Evolutionary conservation across 1,140 invertebrate genomes (phyloP), one percentile per base, ranked within the genome.

Genomic region (Mycetomoellerius zeteki): DNA sequence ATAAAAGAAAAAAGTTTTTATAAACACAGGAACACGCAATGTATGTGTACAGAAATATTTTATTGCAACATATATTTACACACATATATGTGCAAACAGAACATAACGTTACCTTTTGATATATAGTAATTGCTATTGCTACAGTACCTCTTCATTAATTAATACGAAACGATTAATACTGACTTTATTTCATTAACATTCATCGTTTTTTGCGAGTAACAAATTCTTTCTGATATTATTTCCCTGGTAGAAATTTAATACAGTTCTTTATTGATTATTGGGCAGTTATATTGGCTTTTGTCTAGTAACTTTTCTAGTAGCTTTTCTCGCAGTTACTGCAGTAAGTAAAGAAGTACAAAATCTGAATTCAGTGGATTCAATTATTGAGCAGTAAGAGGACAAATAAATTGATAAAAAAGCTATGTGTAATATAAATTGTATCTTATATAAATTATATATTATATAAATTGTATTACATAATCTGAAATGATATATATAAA

Each of bases 101-200:
- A 14, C 30, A 54, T 60, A 60, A 76, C 43, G 37, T 37, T 47
- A 33, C 2, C 30, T 76, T 54, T 77, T 65, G 73, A 54, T 50
- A 43, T 50, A 43, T 54, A 80, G 80, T 24, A 30, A 78, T 65
- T 37, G 33, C 21, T 85, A 58, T 65, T 60, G 33, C 8, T 37
- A 37, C 1, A 37, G 33, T 14, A 16, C 52, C 7, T 47, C 19
- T 10, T 47, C 6, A 21, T 21, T 80, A 75, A 78, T 78, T 78
- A 78, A 77, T n/a, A 33, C 47, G 73, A 43, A 33, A 43, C 19
- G 73, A 85, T 78, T 85, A 85, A 65, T 56, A 21, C 8, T 47
- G 33, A 64, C 47, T 85, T 76, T 37, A 76, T 30, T 47, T 3
- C 56, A n/a, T 64, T 77, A 77, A 77, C 43, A 5, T 47, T 33